A percentile compares a stretch with the other conserved stretches of the same genome.
These are phyloP conservation scores for Adrianichthys oophorus DNA, from an alignment of 2,797 vertebrate genomes.

Conservation along the genomic window DNA sequence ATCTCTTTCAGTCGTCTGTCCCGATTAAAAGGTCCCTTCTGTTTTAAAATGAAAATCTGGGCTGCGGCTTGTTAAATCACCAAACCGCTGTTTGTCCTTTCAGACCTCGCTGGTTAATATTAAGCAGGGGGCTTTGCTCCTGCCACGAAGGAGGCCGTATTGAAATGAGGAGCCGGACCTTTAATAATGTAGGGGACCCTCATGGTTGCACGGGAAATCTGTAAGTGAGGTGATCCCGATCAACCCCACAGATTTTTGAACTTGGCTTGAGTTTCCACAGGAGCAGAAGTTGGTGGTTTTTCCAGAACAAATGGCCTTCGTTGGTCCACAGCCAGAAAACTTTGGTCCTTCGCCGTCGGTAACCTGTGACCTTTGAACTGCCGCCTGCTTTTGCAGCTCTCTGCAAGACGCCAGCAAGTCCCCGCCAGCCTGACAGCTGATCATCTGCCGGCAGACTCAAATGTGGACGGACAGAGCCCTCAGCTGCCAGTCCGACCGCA, in stretches of 20 bases:
- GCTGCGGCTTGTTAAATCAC: slow-evolving; percentile 16
- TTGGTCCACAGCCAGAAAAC: no score
- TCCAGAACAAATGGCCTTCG: no score
- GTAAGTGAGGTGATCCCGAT: neutral
- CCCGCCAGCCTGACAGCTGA: slow-evolving; percentile 1
- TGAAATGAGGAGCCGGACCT: slow-evolving; percentile 59
- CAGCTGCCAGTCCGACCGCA: slow-evolving; percentile 69
- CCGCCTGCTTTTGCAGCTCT: neutral
- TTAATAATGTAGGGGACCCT: slow-evolving; percentile 60
- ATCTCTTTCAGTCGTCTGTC: neutral
- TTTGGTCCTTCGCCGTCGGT: no score
- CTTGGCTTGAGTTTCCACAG: no score
- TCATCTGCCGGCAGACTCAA: slow-evolving; percentile 27
- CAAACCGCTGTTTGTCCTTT: slow-evolving; percentile 6
- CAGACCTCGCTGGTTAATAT: slow-evolving; percentile 67
- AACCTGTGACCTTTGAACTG: no score
- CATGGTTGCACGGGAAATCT: slow-evolving; percentile 21
- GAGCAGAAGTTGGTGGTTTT: no score
- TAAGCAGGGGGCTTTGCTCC: slow-evolving; percentile 52
- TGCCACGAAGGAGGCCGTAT: slow-evolving; percentile 59
- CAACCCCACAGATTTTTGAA: neutral
- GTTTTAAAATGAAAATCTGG: neutral
- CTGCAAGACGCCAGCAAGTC: neutral
- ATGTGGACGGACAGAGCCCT: slow-evolving; percentile 43
- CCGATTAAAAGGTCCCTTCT: neutral